phyloP scores from a whole-genome alignment of 2,113 vertebrate genomes.

The Todiramphus chloris region DNA sequence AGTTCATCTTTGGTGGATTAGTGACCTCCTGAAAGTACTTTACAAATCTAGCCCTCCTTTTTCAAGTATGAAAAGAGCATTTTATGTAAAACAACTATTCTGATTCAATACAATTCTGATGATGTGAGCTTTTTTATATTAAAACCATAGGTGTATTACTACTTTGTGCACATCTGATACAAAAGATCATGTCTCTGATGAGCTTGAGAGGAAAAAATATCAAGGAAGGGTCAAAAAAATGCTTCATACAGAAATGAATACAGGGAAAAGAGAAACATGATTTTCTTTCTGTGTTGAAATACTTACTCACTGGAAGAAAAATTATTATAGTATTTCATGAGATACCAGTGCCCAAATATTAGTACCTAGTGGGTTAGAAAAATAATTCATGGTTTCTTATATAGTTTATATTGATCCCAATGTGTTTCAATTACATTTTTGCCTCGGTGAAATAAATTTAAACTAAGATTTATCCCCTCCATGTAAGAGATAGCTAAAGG shows the following conservation, averaged over 20 bases:
- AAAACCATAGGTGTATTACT: constrained; percentile 19
- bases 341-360: constrained; percentile 18
- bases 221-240: constrained; percentile 27
- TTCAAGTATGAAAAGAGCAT: not conserved
- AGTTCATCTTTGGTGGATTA: not conserved
- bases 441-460: constrained; percentile 51
- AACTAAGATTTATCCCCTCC: constrained; percentile 41
- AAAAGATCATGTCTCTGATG: not conserved
- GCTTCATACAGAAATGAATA: not conserved
- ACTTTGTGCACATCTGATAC: not conserved
- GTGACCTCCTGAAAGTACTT: constrained; percentile 5
- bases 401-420: constrained; percentile 36
- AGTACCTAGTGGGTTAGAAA: constrained; percentile 15
- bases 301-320: constrained; percentile 34
- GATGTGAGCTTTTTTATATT: not conserved
- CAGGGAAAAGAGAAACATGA: not conserved
- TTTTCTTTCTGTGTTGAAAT: not conserved
- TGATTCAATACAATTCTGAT: not conserved
- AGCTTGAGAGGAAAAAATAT: not conserved
- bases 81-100: not conserved
- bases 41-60: not conserved
- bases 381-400: constrained; percentile 40
- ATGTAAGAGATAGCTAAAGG: not conserved
- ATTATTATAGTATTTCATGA: constrained; percentile 18
- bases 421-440: constrained; percentile 53